Evolutionary conservation across 2,888 invertebrate genomes (phyloP).

Genomic region (Yponomeuta evonymella): DNA sequence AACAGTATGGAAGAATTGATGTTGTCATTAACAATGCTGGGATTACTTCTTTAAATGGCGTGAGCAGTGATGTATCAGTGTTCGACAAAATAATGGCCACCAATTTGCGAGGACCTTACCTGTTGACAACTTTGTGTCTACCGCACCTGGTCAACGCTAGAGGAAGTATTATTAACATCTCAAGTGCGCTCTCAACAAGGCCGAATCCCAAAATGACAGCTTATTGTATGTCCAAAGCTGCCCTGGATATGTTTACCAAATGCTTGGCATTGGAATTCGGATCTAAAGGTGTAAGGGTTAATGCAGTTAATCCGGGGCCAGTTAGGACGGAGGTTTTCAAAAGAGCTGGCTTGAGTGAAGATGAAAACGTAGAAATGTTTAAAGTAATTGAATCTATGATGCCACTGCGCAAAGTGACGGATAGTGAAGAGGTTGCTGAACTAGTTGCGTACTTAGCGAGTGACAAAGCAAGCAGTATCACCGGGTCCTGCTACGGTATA

Average conservation of each 20-base stretch:
- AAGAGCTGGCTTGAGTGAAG: conserved; percentile 42
- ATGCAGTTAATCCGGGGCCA: conserved; percentile 55
- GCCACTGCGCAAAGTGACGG: conserved; percentile 30
- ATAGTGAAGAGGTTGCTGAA: conserved; percentile 47
- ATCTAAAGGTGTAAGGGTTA: conserved; percentile 50
- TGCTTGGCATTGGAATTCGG: conserved; percentile 51
- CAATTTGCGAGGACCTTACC: conserved; percentile 51
- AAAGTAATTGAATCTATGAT: conserved; percentile 33
- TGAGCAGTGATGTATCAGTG: conserved; percentile 33
- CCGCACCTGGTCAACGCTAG: conserved; percentile 44
- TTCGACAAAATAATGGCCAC: conserved; percentile 49
- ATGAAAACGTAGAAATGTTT: conserved; percentile 37
- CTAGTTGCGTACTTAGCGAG: conserved; percentile 50
- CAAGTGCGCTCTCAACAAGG: conserved; percentile 45
- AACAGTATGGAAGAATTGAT: conserved; percentile 43
- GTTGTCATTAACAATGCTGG: conserved; percentile 58
- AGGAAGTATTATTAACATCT: conserved; percentile 55
- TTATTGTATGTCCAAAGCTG: conserved; percentile 61
- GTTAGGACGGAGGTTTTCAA: conserved; percentile 49
- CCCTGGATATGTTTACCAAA: conserved; percentile 53
- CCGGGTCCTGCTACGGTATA: conserved; percentile 45
- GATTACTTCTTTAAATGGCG: conserved; percentile 33
- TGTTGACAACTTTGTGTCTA: conserved; percentile 41
- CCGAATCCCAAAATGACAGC: conserved; percentile 42
- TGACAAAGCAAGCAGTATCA: conserved; percentile 49